These are phyloP conservation scores for Triplophysa dalaica DNA, from an alignment of 2,113 vertebrate genomes.

Conservation along the genomic window DNA sequence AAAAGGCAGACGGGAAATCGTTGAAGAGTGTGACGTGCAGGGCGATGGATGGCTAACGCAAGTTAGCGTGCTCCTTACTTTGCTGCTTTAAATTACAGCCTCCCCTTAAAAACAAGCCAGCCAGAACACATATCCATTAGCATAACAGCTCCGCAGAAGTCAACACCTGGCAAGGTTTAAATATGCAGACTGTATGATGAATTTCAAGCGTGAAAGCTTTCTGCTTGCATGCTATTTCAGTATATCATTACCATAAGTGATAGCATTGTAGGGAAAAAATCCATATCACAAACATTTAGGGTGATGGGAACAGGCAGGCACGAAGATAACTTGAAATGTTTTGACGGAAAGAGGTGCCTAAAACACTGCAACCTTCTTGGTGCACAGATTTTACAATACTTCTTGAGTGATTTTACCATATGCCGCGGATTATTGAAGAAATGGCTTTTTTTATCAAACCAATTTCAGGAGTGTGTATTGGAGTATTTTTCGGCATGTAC, in stretches of 20 bases:
- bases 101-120: constrained; percentile 40
- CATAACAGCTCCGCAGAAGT: constrained; percentile 51
- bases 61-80: constrained; percentile 35
- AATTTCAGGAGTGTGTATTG: not conserved
- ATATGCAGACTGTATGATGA: constrained; percentile 50
- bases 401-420: constrained; percentile 14
- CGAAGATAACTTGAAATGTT: constrained; percentile 22
- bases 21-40: constrained; percentile 31
- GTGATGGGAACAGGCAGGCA: constrained; percentile 41
- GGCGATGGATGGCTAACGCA: constrained; percentile 52
- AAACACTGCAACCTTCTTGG: not conserved
- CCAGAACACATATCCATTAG: constrained; percentile 51
- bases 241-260: constrained; percentile 52
- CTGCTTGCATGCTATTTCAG: constrained; percentile 42
- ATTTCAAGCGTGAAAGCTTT: constrained; percentile 42
- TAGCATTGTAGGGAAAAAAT: constrained; percentile 42
- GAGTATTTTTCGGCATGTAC: not conserved
- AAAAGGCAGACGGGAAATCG: constrained; percentile 56
- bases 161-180: constrained; percentile 58
- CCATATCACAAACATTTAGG: constrained; percentile 37
- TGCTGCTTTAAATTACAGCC: constrained; percentile 55
- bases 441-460: not conserved
- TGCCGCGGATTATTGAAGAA: not conserved
- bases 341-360: constrained; percentile 1
- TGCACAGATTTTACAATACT: constrained; percentile 20